Evolutionary conservation across 2,888 invertebrate genomes (phyloP).

Genomic region (Rhyacophila evoluta): DNA sequence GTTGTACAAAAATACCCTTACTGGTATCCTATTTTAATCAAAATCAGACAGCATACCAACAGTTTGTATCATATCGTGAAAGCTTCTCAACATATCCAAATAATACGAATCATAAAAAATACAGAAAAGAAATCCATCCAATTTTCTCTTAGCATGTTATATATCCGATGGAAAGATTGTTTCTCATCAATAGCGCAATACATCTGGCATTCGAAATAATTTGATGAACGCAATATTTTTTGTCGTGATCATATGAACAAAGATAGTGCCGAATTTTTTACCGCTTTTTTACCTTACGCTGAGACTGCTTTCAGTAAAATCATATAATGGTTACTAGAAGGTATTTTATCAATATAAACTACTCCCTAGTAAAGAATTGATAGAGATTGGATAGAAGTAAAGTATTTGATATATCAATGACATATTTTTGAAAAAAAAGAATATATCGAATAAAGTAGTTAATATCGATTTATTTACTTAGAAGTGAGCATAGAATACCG

Average conservation of each 20-base stretch:
- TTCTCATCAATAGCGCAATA: constrained; percentile 2
- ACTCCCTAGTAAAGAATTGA: neutral
- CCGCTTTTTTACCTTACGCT: neutral
- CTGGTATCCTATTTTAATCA: no score
- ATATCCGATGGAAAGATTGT: constrained; percentile 1
- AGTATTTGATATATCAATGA: no score
- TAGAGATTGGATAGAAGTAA: no score
- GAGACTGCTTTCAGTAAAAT: neutral
- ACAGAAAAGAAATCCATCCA: constrained; percentile 9
- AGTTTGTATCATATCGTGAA: neutral
- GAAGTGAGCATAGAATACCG: no score
- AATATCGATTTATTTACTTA: no score
- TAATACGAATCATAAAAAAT: constrained; percentile 2
- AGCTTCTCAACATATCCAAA: neutral
- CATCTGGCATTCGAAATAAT: constrained; percentile 22
- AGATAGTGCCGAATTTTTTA: neutral
- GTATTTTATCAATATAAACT: neutral
- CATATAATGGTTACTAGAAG: neutral
- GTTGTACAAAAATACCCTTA: no score
- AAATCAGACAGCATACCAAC: no score
- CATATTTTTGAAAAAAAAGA: no score
- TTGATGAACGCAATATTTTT: neutral
- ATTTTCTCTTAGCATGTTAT: neutral
- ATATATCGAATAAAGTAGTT: no score
- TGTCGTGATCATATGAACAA: neutral